phyloP scores from a whole-genome alignment of 2,113 vertebrate genomes.

The Alethe castanea region DNA sequence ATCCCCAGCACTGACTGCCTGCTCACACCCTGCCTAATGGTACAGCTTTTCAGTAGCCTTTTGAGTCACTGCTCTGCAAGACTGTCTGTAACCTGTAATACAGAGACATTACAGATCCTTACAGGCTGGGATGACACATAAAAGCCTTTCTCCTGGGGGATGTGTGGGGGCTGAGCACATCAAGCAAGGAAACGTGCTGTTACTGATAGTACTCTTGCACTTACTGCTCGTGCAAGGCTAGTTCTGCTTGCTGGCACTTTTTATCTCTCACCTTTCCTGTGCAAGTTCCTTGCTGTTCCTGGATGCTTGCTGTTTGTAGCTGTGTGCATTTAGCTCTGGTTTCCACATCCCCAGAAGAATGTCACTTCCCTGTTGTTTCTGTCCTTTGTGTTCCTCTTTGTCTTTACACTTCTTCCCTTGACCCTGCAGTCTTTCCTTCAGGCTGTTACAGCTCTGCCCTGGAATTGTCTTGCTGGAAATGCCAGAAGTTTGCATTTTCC shows the following conservation, averaged over 20 bases:
- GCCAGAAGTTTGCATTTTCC: neutral
- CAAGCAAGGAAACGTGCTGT: neutral
- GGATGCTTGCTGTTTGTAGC: neutral
- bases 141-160: neutral
- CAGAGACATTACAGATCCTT: neutral
- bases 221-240: neutral
- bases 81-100: neutral
- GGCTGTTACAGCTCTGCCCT: neutral
- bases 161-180: neutral
- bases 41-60: neutral
- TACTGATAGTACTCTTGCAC: neutral
- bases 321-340: neutral
- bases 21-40: neutral
- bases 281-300: neutral
- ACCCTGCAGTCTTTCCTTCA: neutral
- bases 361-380: neutral
- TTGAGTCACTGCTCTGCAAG: neutral
- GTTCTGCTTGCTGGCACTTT: neutral
- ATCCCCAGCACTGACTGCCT: neutral
- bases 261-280: constrained; percentile 45
- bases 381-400: neutral
- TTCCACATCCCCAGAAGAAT: neutral
- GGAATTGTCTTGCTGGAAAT: neutral
- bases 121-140: neutral
- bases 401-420: neutral